phyloP scores from a whole-genome alignment of 2,888 invertebrate species.

The Lumbricus terrestris region DNA sequence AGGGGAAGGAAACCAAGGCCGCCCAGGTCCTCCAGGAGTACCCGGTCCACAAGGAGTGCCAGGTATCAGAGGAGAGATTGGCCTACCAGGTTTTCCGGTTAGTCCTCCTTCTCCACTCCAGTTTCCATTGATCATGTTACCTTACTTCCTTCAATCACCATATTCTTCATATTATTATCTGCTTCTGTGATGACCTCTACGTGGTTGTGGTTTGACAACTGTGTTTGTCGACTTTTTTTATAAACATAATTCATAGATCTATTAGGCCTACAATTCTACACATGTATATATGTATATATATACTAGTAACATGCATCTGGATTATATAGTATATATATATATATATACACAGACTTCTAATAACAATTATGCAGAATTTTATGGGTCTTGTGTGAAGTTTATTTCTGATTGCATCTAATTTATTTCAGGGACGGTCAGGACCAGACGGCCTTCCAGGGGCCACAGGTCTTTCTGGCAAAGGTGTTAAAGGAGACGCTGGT shows the following conservation, averaged over 20 bases:
- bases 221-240: too few relatives aligned
- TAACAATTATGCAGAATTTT: too few relatives aligned
- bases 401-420: not conserved
- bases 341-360: too few relatives aligned
- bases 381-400: not conserved
- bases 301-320: too few relatives aligned
- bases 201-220: too few relatives aligned
- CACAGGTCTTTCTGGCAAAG: slow-evolving; percentile 20
- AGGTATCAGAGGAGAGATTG: slow-evolving; percentile 37
- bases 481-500: not conserved
- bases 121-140: not conserved
- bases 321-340: too few relatives aligned
- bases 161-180: too few relatives aligned
- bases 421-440: slow-evolving; percentile 15
- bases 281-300: too few relatives aligned
- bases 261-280: too few relatives aligned
- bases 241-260: too few relatives aligned
- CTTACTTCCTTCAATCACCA: not conserved
- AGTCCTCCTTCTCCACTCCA: slow-evolving; percentile 21
- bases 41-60: slow-evolving; percentile 25
- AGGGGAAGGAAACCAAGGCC: not conserved
- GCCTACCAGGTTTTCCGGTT: slow-evolving; percentile 35
- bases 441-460: slow-evolving; percentile 11
- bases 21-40: slow-evolving; percentile 18
- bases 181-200: too few relatives aligned